Evolutionary conservation across 2,797 vertebrate genomes (phyloP), one percentile per base, ranked within the genome.

Genomic region (Myiotriccus ornatus): DNA sequence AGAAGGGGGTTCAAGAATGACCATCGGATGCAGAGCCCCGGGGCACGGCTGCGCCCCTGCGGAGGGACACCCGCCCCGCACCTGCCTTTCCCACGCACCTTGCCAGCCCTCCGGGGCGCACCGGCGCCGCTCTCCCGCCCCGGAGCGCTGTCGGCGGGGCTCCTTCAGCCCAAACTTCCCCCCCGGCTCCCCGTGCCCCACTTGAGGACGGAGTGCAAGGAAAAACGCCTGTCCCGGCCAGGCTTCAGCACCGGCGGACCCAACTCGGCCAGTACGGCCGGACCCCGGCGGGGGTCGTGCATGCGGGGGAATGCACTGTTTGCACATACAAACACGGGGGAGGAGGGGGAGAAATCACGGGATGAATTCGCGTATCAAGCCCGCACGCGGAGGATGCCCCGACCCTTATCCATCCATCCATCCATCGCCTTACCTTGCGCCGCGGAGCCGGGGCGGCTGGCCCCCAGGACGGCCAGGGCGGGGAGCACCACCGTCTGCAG

Each of bases 361-460:
- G 46, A 43, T 10, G 30, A 44, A 71, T 25, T 46, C 14, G 11
- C 41, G 2, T 32, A 37, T 46, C 22, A n/a, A 83, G 16, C 43
- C 50, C 19, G 11, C 43, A 23, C 5, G 12, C 16, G 8, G 20
- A 37, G n/a, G 6, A 22, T 4, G 50, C 46, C 37, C 37, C 64
- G n/a, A 24, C 16, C 21, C 34, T 15, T n/a, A 47, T 64, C 24
- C 87, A 7, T 25, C 44, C 87, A 7, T 25, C 44, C 87, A 15
- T 17, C 37, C 79, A 20, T 19, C 49, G 7, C 75, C 98, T 98
- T 99, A 99, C 99, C 99, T 99, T 98, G 99, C 91, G 99, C 98
- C 12, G 96, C 97, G 32, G 97, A 98, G 75, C 98, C 97, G 79
- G 97, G 95, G 92, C 98, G 97, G 97, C 98, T 88, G 95, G 98